These are phyloP conservation scores for Nymphalis urticae DNA, from an alignment of 2,888 invertebrate species.

Conservation along the genomic window DNA sequence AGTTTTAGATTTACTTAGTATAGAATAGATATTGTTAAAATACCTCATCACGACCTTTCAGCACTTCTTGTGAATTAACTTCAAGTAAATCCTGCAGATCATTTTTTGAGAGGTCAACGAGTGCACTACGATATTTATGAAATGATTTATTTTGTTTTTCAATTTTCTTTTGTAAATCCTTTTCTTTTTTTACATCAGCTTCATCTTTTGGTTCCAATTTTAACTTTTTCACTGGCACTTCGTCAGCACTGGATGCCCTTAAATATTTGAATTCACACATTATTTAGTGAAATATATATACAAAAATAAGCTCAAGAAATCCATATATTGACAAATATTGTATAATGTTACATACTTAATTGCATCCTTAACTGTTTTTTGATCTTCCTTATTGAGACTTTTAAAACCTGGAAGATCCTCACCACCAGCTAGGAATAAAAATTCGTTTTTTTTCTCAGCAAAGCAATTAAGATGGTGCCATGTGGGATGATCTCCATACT, in stretches of 20 bases:
- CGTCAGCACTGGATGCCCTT: slow-evolving; percentile 70
- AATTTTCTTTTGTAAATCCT: slow-evolving; percentile 81
- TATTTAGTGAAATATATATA: not conserved
- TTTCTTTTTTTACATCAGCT: slow-evolving; percentile 73
- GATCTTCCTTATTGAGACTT: slow-evolving; percentile 86
- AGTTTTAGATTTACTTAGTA: too few species aligned
- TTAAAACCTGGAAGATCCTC: slow-evolving; percentile 89
- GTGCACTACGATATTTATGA: slow-evolving; percentile 60
- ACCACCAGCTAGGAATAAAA: slow-evolving; percentile 88
- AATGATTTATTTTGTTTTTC: slow-evolving; percentile 86
- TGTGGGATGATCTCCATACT: slow-evolving; percentile 90
- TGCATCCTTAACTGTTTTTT: slow-evolving; percentile 81
- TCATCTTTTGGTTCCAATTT: slow-evolving; percentile 84
- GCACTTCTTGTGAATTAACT: slow-evolving; percentile 86
- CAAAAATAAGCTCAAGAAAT: slow-evolving; percentile 28
- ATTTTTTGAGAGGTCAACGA: slow-evolving; percentile 79
- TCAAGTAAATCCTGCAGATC: slow-evolving; percentile 85
- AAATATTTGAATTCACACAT: not conserved
- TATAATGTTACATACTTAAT: slow-evolving; percentile 81
- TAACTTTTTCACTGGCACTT: slow-evolving; percentile 85
- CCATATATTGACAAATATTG: not conserved
- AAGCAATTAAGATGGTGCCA: slow-evolving; percentile 98
- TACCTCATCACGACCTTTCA: slow-evolving; percentile 85
- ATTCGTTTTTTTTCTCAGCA: slow-evolving; percentile 85
- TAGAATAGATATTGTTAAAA: slow-evolving; percentile 22